Evolutionary conservation across 2,797 vertebrate species (phyloP).

Genomic region (Ptychobarbus kaznakovi): DNA sequence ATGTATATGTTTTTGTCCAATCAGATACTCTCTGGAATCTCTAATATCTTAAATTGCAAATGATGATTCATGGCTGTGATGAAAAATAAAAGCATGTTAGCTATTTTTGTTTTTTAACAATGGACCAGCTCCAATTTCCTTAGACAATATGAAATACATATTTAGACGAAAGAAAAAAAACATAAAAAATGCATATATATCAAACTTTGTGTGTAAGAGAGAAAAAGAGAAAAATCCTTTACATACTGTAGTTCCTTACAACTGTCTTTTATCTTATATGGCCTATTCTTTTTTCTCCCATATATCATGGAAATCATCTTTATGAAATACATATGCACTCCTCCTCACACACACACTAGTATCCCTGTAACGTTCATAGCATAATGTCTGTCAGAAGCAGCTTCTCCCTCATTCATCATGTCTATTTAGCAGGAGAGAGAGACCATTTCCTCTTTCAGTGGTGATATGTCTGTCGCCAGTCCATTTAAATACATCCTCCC

Average conservation of each 20-base stretch:
- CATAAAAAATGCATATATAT: not conserved
- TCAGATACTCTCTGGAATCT: not conserved
- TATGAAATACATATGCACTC: constrained; percentile 51
- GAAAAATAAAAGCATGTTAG: not conserved
- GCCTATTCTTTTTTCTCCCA: constrained; percentile 32
- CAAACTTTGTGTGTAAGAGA: not conserved
- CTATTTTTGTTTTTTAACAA: not conserved
- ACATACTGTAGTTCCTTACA: not conserved
- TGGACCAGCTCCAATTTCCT: not conserved
- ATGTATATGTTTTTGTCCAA: not conserved
- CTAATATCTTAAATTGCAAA: not conserved
- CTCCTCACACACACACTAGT: not conserved
- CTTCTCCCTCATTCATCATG: constrained; percentile 49
- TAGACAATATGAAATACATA: not conserved
- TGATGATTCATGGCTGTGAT: not conserved
- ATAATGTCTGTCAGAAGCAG: constrained; percentile 53
- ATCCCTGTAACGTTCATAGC: constrained; percentile 20
- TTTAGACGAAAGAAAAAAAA: not conserved
- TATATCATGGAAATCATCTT: constrained; percentile 48
- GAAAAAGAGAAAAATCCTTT: not conserved
- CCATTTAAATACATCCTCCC: constrained; percentile 46
- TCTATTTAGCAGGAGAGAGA: constrained; percentile 39
- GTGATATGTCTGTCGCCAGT: constrained; percentile 51
- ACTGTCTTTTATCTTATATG: constrained; percentile 24
- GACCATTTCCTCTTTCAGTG: constrained; percentile 14